These are phyloP conservation scores for Drosophila anceps DNA, from an alignment of 2,888 invertebrate genomes.

Conservation along the genomic window DNA sequence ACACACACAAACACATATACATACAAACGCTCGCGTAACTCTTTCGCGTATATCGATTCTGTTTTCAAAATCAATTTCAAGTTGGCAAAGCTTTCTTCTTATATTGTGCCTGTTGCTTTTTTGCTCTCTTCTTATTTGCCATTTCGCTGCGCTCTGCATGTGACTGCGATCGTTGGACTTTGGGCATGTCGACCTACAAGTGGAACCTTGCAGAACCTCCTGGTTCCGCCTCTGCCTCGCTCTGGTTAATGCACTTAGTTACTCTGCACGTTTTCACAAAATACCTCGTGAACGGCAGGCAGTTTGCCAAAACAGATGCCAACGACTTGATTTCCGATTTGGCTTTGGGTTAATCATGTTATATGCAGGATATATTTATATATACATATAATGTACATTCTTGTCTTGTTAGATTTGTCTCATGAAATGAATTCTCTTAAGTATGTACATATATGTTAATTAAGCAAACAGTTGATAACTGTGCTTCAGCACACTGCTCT, in stretches of 20 bases:
- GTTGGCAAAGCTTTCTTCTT: slow-evolving; percentile 43
- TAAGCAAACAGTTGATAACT: slow-evolving; percentile 26
- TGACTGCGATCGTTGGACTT: slow-evolving; percentile 48
- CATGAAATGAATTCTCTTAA: background rate
- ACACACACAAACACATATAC: background rate
- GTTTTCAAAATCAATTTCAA: slow-evolving; percentile 54
- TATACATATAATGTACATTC: background rate
- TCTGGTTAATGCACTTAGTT: slow-evolving; percentile 7
- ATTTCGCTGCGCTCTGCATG: slow-evolving; percentile 19
- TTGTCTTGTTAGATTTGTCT: background rate
- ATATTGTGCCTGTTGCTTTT: background rate
- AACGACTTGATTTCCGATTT: slow-evolving; percentile 36
- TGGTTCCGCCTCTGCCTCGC: slow-evolving; percentile 9
- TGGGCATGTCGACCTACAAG: slow-evolving; percentile 43
- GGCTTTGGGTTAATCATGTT: slow-evolving; percentile 19
- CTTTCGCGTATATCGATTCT: slow-evolving; percentile 5
- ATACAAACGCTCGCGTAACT: background rate
- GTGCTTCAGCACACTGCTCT: background rate
- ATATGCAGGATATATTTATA: background rate
- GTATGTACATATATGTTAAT: background rate
- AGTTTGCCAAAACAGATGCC: slow-evolving; percentile 39
- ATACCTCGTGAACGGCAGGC: slow-evolving; percentile 11
- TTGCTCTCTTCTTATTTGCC: slow-evolving; percentile 19
- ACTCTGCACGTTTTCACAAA: slow-evolving; percentile 30
- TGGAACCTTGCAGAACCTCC: slow-evolving; percentile 42